Base-by-base conservation (phyloP, 2,113 vertebrate species). In the Neotoma lepida region DNA sequence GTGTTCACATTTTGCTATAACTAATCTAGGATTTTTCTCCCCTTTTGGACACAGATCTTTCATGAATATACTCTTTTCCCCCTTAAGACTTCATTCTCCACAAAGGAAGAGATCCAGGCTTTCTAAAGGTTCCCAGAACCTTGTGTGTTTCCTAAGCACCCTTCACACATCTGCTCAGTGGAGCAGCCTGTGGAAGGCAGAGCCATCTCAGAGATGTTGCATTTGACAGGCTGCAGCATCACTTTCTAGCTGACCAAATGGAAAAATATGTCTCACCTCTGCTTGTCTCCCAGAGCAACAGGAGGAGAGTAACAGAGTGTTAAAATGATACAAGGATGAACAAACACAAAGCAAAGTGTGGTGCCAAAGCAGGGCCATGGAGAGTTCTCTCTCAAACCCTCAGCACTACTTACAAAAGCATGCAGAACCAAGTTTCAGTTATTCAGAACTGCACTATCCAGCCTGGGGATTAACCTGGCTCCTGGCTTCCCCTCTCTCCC, bases 231-330 rank as follows among this genome's bases (percentile, higher is more conserved):
- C 7, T 4, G 49, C 44, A 49, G 77, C 8, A n/a, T 28, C 0
- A 0, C 90, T 74, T 63, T 84, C 89, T 92, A 49, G 49, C 56
- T 6, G 22, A 74, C 49, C 56, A 56, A 49, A 49, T 76, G 56
- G 78, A 68, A 86, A 64, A 87, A 51, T 17, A 64, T 13, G 63
- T 85, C 64, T 95, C 71, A 44, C 77, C 46, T 44, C 78, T 86
- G 66, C 66, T 61, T 94, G 17, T 33, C 35, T 96, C 84, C 51
- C 39, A 66, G 84, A 95, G 73, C 14, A 49, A 94, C 18, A 17
- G 22, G 4, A 35, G 89, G 64, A 88, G 0, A 66, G 28, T 33
- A 41, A 86, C 66, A 68, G 30, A 87, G 61, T 89, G 78, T 91
- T 81, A 89, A 90, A 92, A 91, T 61, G 78, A 68, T 9, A 39